phyloP scores from a whole-genome alignment of 2,797 vertebrate genomes.

The Fistularia tabacaria region DNA sequence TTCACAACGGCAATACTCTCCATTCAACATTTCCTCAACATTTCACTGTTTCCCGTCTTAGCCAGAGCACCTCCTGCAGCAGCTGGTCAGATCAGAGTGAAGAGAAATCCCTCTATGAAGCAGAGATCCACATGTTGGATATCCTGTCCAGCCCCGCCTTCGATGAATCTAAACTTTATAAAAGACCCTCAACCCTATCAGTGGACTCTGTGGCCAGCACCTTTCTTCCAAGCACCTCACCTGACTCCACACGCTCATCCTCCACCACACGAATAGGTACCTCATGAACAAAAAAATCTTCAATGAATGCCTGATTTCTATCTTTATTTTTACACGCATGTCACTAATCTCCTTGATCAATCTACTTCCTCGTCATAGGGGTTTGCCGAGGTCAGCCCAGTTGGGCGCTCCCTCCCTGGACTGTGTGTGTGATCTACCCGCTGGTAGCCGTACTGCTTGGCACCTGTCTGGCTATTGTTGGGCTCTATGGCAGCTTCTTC shows the following conservation, averaged over 20 bases:
- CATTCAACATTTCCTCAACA: too few relatives aligned
- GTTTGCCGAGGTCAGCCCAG: conserved; percentile 60
- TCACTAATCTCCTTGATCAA: not conserved
- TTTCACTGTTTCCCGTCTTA: conserved; percentile 19
- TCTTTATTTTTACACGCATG: not conserved
- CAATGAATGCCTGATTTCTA: too few relatives aligned
- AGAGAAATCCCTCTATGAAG: conserved; percentile 27
- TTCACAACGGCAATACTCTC: not conserved
- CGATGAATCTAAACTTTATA: conserved; percentile 38
- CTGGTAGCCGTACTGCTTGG: conserved; percentile 59
- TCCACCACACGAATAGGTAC: conserved; percentile 76
- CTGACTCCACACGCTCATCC: conserved; percentile 52
- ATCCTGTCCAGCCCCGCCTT: conserved; percentile 10
- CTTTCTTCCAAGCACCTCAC: conserved; percentile 67
- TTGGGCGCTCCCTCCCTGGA: conserved; percentile 70
- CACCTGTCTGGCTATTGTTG: conserved; percentile 63
- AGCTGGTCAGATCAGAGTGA: conserved; percentile 65
- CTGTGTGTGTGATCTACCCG: conserved; percentile 61
- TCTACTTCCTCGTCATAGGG: conserved; percentile 44
- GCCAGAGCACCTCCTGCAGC: conserved; percentile 59
- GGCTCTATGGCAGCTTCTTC: conserved; percentile 73
- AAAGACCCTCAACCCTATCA: conserved; percentile 63
- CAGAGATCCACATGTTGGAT: conserved; percentile 16
- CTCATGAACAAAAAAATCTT: too few relatives aligned
- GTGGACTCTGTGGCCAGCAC: conserved; percentile 71